These are phyloP conservation scores for Thinocorus orbignyianus DNA, from an alignment of 2,113 vertebrate genomes.

Conservation along the genomic window DNA sequence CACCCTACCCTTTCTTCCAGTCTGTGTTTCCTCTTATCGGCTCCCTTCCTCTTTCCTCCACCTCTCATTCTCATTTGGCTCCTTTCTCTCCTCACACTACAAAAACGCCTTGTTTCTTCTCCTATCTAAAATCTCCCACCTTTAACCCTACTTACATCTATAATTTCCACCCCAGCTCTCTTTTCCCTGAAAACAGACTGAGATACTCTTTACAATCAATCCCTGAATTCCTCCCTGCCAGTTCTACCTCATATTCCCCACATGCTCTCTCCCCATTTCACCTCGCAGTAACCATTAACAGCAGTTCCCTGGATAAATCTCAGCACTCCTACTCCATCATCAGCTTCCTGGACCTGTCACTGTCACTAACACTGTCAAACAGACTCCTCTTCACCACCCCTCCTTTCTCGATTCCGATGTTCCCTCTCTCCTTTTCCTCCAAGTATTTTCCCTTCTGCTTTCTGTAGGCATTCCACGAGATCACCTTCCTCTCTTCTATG, in stretches of 20 bases:
- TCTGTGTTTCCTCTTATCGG: not conserved
- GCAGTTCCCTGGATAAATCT: not conserved
- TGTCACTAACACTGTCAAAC: not conserved
- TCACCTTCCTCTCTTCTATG: not conserved
- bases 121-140: not conserved
- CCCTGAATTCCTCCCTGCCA: not conserved
- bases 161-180: not conserved
- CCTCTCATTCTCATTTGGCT: not conserved
- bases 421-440: not conserved
- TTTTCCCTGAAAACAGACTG: not conserved
- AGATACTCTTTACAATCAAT: not conserved
- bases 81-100: not conserved
- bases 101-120: not conserved
- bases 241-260: not conserved
- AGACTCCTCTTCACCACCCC: not conserved
- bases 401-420: not conserved
- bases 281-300: not conserved
- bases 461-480: not conserved
- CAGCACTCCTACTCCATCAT: not conserved
- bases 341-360: not conserved
- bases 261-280: not conserved
- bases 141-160: not conserved
- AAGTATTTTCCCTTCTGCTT: not conserved
- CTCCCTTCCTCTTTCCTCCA: constrained; percentile 10
- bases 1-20: not conserved